phyloP scores from a whole-genome alignment of 2,113 vertebrate species.

The Heterotis niloticus region DNA sequence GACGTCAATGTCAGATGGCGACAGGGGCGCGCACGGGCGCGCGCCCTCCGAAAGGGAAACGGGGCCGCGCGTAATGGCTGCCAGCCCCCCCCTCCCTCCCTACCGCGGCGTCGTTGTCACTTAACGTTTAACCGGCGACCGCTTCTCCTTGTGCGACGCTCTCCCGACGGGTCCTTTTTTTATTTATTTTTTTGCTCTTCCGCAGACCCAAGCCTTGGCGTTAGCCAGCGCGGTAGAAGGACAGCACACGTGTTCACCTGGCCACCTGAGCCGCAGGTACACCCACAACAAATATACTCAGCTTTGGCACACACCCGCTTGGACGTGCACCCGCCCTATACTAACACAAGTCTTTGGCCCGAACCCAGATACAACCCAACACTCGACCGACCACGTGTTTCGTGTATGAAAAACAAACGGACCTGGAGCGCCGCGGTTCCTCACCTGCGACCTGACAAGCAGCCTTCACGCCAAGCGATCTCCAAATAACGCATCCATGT shows the following conservation, averaged over 20 bases:
- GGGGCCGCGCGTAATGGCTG: slow-evolving; percentile 28
- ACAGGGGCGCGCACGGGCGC: slow-evolving; percentile 17
- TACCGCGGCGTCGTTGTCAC: not conserved
- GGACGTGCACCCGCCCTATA: slow-evolving; percentile 18
- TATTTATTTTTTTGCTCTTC: too few relatives aligned
- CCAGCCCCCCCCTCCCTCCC: not conserved
- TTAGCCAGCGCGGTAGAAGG: not conserved
- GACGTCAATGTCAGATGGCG: slow-evolving; percentile 71
- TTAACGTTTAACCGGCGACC: not conserved
- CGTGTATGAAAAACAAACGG: not conserved
- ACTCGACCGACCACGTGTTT: not conserved
- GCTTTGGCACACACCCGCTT: slow-evolving; percentile 19
- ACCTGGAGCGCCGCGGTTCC: not conserved
- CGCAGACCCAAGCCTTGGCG: not conserved
- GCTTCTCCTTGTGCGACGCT: not conserved
- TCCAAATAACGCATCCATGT: not conserved
- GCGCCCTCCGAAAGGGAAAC: slow-evolving; percentile 22
- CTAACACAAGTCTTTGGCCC: slow-evolving; percentile 8
- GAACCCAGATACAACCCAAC: slow-evolving; percentile 13
- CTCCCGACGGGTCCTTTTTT: slow-evolving; percentile 6
- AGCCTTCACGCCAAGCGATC: not conserved
- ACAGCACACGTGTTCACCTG: not conserved
- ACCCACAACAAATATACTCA: slow-evolving; percentile 20
- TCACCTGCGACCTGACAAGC: not conserved
- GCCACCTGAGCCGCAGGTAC: not conserved